Conservation (phyloP, 2,888 invertebrate genomes). For the Blastobasis lacticolella region DNA sequence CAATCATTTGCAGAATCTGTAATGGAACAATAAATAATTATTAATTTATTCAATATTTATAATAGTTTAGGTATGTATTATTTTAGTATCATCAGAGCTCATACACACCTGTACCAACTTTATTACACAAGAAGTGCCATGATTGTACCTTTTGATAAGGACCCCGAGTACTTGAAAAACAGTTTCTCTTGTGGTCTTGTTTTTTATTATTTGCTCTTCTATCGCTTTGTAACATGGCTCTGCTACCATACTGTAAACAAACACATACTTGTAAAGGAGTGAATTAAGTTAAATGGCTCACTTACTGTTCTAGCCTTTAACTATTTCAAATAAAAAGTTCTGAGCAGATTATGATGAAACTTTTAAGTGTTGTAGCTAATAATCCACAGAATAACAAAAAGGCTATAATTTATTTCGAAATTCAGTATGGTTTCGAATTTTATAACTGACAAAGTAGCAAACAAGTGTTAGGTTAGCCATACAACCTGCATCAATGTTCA, state of each 20-base stretch:
- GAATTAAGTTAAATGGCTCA: no score
- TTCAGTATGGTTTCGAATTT: no score
- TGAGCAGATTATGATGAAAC: no score
- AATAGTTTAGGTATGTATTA: neutral
- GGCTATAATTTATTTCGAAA: no score
- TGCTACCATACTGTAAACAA: slow-evolving; percentile 76
- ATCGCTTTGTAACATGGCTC: slow-evolving; percentile 84
- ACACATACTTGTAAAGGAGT: neutral
- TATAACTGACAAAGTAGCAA: no score
- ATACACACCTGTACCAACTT: slow-evolving; percentile 76
- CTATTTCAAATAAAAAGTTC: no score
- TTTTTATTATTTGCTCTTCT: slow-evolving; percentile 76
- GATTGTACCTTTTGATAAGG: slow-evolving; percentile 87
- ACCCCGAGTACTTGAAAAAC: slow-evolving; percentile 87
- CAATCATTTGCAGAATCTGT: slow-evolving; percentile 83
- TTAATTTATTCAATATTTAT: neutral
- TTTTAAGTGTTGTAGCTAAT: no score
- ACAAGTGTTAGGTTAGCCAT: no score
- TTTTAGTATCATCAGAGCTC: neutral
- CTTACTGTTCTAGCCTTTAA: no score
- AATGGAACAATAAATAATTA: slow-evolving; percentile 21
- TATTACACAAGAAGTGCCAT: slow-evolving; percentile 84
- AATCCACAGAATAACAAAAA: no score
- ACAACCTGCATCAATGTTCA: no score
- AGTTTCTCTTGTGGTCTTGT: slow-evolving; percentile 78